Base-by-base conservation (phyloP, 2,797 vertebrate genomes). In the Gallirallus australis region DNA sequence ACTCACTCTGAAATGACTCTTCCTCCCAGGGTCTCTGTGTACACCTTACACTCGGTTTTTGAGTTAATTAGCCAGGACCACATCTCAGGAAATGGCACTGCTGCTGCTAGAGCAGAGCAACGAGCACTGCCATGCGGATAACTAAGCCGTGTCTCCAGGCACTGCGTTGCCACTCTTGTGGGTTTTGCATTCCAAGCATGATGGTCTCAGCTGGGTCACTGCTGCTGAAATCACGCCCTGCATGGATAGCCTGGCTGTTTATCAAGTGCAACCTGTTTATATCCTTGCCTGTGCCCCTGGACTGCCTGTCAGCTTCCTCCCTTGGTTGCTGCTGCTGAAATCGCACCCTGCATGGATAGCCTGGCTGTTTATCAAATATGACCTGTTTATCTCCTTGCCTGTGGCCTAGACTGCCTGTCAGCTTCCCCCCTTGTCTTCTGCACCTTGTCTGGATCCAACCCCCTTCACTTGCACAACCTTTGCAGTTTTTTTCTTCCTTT, bases 171-270 rank as follows among this genome's bases (percentile, higher is more conserved):
- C 2, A 0, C 70, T 59, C 18, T 80, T 3, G 0, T 42, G 56
- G 30, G 19, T 13, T 69, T 84, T 89, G 56, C 54, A 18, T 96
- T 90, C 1, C 0, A 61, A 87, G 21, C 6, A 8, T 63, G 37
- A 27, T 6, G 33, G 24, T 82, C 78, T 86, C 69, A 60, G 68
- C 31, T 89, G 87, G 61, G 23, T 86, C 2, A 27, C 66, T 91
- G 71, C 73, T 82, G 59, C 92, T 79, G 64, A 90, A 86, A 24
- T 93, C 2, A 0, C 6, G 25, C 35, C 68, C 48, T 93, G 87
- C 89, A 71, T 93, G 91, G 78, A 54, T 37, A 71, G 31, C 50
- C 82, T 93, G 89, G 47, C 60, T 91, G 68, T 60, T 92, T 60
- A 75, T 64, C 37, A 52, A 30, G 16, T 64, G 40, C 5, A 4